Percentiles rank a stretch among this genome's conserved stretches.
Conservation (phyloP, 1,140 invertebrate genomes). For the Drosophila willistoni region DNA sequence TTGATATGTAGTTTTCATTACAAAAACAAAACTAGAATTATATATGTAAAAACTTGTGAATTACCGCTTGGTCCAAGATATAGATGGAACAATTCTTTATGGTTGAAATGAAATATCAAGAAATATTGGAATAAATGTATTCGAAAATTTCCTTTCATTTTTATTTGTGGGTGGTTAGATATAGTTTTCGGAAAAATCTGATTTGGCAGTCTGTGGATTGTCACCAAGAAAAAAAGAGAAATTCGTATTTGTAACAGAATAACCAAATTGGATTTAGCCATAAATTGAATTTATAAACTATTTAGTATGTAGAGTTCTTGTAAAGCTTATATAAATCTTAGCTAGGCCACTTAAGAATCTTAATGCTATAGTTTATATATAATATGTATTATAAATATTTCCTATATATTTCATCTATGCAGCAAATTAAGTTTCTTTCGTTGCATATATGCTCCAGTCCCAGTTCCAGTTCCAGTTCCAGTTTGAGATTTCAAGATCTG, state of each 20-base stretch:
- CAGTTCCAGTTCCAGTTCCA: neutral
- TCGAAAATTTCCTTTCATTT: neutral
- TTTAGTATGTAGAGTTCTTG: slow-evolving; percentile 29
- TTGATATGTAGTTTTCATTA: slow-evolving; percentile 72
- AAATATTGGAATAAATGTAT: no score
- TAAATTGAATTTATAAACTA: slow-evolving; percentile 14
- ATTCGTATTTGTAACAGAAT: slow-evolving; percentile 45
- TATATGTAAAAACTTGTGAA: slow-evolving; percentile 25
- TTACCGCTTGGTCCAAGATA: slow-evolving; percentile 67
- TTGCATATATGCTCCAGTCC: slow-evolving; percentile 18
- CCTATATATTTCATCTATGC: slow-evolving; percentile 28
- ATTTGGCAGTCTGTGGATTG: slow-evolving; percentile 76
- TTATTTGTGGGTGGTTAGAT: slow-evolving; percentile 37
- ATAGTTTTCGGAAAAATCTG: slow-evolving; percentile 12
- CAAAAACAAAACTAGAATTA: slow-evolving; percentile 24
- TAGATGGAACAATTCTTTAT: slow-evolving; percentile 22
- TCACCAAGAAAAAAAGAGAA: slow-evolving; percentile 55
- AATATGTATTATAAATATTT: slow-evolving; percentile 34
- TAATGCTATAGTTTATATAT: neutral
- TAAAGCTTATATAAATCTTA: slow-evolving; percentile 74
- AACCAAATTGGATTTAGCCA: slow-evolving; percentile 10
- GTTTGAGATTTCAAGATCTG: slow-evolving; percentile 9
- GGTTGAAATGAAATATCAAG: neutral
- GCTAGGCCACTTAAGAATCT: slow-evolving; percentile 44
- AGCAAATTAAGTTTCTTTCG: slow-evolving; percentile 46